Evolutionary conservation across 92 coral and sea anemone genomes (phyloP), one percentile per base, ranked within the genome.

Genomic region (Porites evermanni): DNA sequence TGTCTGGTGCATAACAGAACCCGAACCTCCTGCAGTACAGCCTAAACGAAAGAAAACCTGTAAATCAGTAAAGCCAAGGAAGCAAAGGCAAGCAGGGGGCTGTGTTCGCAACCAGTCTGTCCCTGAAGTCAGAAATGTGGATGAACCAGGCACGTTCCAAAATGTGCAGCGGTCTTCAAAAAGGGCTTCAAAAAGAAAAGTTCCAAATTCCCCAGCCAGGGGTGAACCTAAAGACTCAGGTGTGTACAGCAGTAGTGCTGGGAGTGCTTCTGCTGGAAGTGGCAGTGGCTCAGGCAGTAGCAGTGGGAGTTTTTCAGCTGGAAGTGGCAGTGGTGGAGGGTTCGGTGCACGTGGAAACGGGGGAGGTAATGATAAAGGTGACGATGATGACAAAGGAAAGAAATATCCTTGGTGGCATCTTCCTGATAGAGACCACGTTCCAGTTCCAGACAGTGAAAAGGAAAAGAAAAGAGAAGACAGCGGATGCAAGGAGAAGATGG

Each of bases 221-320:
- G 72, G 53, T 4, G 86, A 81, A 44, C 78, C 86, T 1, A 56
- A n/a, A 29, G 86, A 81, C 20, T 81, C 78, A 1, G 86, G 86
- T 1, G 86, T 70, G 12, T 26, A 72, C 4, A 70, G 78, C n/a
- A 52, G 21, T 3, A 44, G 78, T 70, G 21, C 66, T 26, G 59
- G 80, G 17, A 82, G 81, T 72, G 74, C 74, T 71, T 72, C 86
- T 23, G 73, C 14, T 69, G 89, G 85, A 13, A 18, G 47, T 8
- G 53, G 72, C 17, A 24, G 74, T 23, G 23, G 64, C 51, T 72
- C 72, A 13, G 73, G 65, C 9, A 47, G 79, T 11, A 64, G 80
- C n/a, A 64, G 65, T 44, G 73, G 87, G 8, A 58, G 58, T 67
- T 53, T 17, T 7, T 6, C 29, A 14, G 67, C 17, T 24, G 75